A percentile compares a stretch with the other conserved stretches of the same genome.
Conservation (phyloP, 2,888 invertebrate genomes). For the Lycaena phlaeas region DNA sequence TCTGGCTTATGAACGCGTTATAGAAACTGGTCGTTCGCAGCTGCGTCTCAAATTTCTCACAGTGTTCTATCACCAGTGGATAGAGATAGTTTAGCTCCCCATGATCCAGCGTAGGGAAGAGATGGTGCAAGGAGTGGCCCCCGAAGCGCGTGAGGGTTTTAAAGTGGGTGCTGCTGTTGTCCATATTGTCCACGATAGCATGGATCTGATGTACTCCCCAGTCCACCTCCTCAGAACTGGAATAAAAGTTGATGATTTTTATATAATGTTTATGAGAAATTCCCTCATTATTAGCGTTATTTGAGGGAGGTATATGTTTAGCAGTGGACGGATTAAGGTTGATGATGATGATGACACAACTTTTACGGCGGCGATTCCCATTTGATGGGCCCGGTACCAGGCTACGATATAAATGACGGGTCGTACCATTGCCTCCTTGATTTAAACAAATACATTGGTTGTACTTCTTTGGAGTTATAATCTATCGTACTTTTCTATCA, state of each 20-base stretch:
- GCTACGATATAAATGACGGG: too few species aligned
- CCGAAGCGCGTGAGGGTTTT: conserved; percentile 82
- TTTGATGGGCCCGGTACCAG: too few species aligned
- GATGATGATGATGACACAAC: too few species aligned
- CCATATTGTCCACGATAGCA: conserved; percentile 79
- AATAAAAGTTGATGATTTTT: conserved; percentile 23
- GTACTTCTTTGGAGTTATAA: too few species aligned
- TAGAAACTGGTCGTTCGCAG: conserved; percentile 66
- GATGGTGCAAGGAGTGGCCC: conserved; percentile 84
- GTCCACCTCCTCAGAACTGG: conserved; percentile 69
- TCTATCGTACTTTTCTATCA: too few species aligned
- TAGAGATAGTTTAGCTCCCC: conserved; percentile 78
- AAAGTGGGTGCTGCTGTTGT: conserved; percentile 76
- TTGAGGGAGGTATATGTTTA: too few species aligned
- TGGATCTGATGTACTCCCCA: conserved; percentile 87
- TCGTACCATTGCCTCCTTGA: too few species aligned
- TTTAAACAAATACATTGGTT: too few species aligned
- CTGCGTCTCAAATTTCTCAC: conserved; percentile 75
- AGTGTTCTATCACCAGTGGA: conserved; percentile 75
- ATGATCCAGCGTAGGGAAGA: conserved; percentile 87
- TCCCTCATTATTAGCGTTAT: too few species aligned
- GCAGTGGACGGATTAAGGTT: too few species aligned
- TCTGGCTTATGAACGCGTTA: conserved; percentile 78
- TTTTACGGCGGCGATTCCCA: too few species aligned
- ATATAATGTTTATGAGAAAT: not conserved